These are phyloP conservation scores for Cydia strobilella DNA, from an alignment of 1,140 invertebrate species.

Conservation along the genomic window DNA sequence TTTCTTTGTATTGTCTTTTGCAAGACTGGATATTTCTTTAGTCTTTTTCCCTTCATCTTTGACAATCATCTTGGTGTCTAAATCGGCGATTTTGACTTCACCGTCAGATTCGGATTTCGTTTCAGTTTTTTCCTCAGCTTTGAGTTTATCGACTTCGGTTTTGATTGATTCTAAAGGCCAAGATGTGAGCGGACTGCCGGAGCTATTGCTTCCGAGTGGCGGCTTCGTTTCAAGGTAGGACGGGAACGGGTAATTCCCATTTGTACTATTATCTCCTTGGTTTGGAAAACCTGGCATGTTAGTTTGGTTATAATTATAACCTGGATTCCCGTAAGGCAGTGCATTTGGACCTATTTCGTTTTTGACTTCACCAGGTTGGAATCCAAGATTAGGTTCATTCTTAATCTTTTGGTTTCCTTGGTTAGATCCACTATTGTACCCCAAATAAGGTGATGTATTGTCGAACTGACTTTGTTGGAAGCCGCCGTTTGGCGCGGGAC, in stretches of 20 bases:
- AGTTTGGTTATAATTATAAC: conserved; percentile 53
- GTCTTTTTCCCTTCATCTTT: conserved; percentile 76
- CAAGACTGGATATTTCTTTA: conserved; percentile 24
- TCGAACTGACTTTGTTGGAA: neutral
- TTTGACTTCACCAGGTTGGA: conserved; percentile 47
- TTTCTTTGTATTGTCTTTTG: conserved; percentile 43
- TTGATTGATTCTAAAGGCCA: conserved; percentile 74
- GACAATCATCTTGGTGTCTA: conserved; percentile 82
- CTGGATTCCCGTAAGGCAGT: conserved; percentile 49
- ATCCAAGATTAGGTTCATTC: conserved; percentile 16
- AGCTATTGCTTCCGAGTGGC: conserved; percentile 60
- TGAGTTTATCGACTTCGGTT: conserved; percentile 70
- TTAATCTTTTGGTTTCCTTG: conserved; percentile 18
- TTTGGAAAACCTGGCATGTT: conserved; percentile 53
- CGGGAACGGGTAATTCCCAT: conserved; percentile 49
- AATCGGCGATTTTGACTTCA: conserved; percentile 81
- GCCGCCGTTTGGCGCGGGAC: neutral
- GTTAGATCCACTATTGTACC: neutral
- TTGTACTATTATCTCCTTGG: conserved; percentile 41
- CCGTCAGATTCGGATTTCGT: conserved; percentile 78
- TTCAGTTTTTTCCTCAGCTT: conserved; percentile 74
- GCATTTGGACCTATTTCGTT: conserved; percentile 46
- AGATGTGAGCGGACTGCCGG: conserved; percentile 65
- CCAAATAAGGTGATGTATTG: neutral
- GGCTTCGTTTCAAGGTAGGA: conserved; percentile 68